Evolutionary conservation across 2,113 vertebrate species (phyloP).

Genomic region (Sporophila hypoxantha): DNA sequence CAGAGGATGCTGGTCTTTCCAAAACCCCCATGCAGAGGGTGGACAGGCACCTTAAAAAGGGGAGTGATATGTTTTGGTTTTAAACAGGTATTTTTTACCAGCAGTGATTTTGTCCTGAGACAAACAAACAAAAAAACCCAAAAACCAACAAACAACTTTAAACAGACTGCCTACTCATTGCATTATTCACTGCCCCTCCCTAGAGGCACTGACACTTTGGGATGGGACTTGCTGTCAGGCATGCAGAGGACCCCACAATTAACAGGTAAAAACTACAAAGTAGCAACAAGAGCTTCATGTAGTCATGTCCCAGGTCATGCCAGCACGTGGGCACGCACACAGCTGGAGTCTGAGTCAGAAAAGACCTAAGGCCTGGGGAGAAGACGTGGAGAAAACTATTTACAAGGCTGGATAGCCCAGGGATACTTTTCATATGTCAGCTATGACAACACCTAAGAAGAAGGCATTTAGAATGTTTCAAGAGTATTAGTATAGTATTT

Average conservation of each 20-base stretch:
- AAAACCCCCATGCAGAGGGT: not conserved
- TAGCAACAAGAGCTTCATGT: not conserved
- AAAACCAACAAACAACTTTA: not conserved
- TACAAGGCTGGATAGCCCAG: not conserved
- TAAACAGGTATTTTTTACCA: not conserved
- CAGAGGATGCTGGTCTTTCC: not conserved
- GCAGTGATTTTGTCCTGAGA: not conserved
- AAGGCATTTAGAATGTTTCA: not conserved
- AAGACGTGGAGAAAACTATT: not conserved
- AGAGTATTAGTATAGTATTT: not conserved
- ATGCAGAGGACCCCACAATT: not conserved
- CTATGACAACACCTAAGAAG: not conserved
- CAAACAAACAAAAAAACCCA: too few relatives aligned
- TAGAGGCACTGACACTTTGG: not conserved
- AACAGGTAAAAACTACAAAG: not conserved
- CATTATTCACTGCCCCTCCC: not conserved
- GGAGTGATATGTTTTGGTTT: not conserved
- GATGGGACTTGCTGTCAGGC: not conserved
- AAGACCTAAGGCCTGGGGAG: not conserved
- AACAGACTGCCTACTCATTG: not conserved
- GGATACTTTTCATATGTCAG: not conserved
- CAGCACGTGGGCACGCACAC: fast-evolving
- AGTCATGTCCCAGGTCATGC: not conserved
- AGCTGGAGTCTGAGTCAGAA: not conserved
- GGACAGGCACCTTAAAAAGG: not conserved